A percentile compares a stretch with the other conserved stretches of the same genome.
phyloP scores from a whole-genome alignment of 2,797 vertebrate species.

The Lacerta bilineata region DNA sequence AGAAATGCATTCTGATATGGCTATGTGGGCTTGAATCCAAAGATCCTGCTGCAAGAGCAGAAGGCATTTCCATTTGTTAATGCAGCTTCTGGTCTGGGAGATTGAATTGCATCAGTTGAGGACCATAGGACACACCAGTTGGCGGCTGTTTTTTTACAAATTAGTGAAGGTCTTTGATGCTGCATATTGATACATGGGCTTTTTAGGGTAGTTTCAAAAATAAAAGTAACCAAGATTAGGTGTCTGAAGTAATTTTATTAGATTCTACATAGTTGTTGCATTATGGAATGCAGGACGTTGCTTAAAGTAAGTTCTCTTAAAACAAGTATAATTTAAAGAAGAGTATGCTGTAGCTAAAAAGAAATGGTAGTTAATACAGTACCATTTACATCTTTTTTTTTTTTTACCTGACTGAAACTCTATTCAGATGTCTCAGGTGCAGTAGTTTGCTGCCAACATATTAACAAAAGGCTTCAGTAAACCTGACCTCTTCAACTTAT shows the following conservation, averaged over 20 bases:
- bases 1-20: neutral
- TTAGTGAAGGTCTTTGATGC: neutral
- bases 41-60: no score
- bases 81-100: neutral
- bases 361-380: neutral
- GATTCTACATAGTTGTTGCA: neutral
- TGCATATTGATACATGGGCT: neutral
- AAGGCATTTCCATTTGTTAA: no score
- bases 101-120: neutral
- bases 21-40: neutral
- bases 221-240: neutral
- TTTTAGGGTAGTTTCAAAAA: neutral
- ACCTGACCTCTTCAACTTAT: neutral
- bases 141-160: neutral
- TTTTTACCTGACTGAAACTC: neutral
- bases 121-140: neutral
- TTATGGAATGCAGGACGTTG: neutral
- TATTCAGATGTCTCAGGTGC: conserved; percentile 29
- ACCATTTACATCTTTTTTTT: neutral
- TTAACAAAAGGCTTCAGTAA: neutral
- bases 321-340: neutral
- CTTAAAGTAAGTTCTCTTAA: neutral
- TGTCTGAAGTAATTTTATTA: neutral
- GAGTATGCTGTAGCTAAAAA: neutral
- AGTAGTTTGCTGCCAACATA: conserved; percentile 32